phyloP scores from a whole-genome alignment of 2,888 invertebrate genomes.

The Chloroclysta siterata region DNA sequence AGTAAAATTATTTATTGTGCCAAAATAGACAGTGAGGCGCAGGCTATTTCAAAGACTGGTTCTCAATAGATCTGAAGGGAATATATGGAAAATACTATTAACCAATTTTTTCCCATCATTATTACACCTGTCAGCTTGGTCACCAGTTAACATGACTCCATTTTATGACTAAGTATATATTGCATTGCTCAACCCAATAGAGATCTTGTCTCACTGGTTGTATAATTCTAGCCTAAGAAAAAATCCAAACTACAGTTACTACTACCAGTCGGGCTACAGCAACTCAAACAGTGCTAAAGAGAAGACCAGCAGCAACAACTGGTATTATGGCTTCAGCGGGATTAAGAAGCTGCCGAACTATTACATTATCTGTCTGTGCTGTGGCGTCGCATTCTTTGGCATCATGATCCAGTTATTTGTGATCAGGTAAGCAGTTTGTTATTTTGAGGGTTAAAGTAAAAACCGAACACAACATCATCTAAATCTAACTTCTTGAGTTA shows the following conservation, averaged over 20 bases:
- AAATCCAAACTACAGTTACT: constrained; percentile 60
- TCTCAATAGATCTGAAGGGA: too few species aligned
- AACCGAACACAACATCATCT: too few species aligned
- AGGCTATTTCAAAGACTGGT: too few species aligned
- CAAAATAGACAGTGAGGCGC: too few species aligned
- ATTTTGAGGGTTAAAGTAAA: too few species aligned
- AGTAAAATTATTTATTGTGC: too few species aligned
- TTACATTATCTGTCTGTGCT: constrained; percentile 83
- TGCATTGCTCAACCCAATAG: too few species aligned
- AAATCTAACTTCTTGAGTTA: too few species aligned
- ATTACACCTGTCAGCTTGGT: neutral
- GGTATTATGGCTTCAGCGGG: constrained; percentile 87
- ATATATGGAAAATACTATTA: too few species aligned
- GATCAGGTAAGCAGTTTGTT: constrained; percentile 81
- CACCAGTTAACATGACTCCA: neutral
- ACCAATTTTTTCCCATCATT: too few species aligned
- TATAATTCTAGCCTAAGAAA: constrained; percentile 57
- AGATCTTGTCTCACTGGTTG: neutral
- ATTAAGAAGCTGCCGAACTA: constrained; percentile 86
- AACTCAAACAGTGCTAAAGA: constrained; percentile 40
- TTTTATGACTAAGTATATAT: neutral
- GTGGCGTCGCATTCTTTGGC: constrained; percentile 84
- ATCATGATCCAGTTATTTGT: constrained; percentile 85
- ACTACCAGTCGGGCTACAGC: constrained; percentile 49
- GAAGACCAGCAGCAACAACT: constrained; percentile 53